Conservation (phyloP, 2,888 invertebrate species). For the Horisme vitalbata region DNA sequence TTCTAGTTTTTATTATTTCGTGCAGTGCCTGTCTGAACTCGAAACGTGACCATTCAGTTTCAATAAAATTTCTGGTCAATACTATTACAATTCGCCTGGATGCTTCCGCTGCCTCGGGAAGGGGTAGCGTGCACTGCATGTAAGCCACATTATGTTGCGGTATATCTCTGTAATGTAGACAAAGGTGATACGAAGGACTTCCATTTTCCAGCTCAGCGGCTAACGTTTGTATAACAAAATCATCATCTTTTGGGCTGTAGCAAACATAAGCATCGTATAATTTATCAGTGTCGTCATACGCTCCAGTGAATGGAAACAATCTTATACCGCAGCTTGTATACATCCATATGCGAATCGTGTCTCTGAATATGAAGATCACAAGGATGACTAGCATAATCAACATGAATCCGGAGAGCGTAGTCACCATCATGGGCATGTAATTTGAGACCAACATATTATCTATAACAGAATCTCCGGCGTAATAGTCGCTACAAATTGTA, state of each 20-base stretch:
- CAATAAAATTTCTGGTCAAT: conserved; percentile 93
- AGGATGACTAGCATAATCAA: conserved; percentile 89
- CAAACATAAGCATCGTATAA: conserved; percentile 96
- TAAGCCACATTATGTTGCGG: conserved; percentile 86
- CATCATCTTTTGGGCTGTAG: conserved; percentile 96
- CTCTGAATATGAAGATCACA: conserved; percentile 92
- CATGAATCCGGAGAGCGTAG: conserved; percentile 89
- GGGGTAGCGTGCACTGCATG: conserved; percentile 87
- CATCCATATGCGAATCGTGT: conserved; percentile 93
- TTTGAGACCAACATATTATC: conserved; percentile 91
- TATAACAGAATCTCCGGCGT: conserved; percentile 90
- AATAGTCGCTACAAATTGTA: conserved; percentile 93
- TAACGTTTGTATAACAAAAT: conserved; percentile 93
- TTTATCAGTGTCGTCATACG: conserved; percentile 91
- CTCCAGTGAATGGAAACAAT: conserved; percentile 88
- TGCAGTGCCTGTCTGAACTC: conserved; percentile 95
- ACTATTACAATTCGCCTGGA: conserved; percentile 93
- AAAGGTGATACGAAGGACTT: conserved; percentile 89
- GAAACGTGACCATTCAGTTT: conserved; percentile 96
- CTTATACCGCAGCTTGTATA: conserved; percentile 93
- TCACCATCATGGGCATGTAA: conserved; percentile 92
- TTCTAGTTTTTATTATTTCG: conserved; percentile 91
- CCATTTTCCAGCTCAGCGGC: conserved; percentile 94
- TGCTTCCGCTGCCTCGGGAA: conserved; percentile 94
- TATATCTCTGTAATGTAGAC: conserved; percentile 94